These are phyloP conservation scores for Uloborus plumipes DNA, from an alignment of 2,888 invertebrate species.

Conservation along the genomic window DNA sequence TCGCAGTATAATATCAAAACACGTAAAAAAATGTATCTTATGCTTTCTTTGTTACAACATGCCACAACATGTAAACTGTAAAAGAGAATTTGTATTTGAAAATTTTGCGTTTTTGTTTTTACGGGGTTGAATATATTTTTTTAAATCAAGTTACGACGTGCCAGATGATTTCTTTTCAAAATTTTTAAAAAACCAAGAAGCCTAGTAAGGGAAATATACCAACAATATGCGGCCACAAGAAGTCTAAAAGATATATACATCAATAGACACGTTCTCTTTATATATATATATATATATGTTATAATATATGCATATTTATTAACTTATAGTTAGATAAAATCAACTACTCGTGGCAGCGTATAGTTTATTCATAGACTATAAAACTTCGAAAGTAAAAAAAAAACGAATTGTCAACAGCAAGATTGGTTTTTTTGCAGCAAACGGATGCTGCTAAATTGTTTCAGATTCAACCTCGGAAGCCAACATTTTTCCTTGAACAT, in stretches of 20 bases:
- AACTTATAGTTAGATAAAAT: constrained; percentile 61
- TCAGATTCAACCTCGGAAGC: constrained; percentile 50
- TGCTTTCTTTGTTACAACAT: constrained; percentile 48
- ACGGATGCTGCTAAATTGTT: constrained; percentile 37
- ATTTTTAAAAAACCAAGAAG: constrained; percentile 45
- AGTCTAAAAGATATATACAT: constrained; percentile 60
- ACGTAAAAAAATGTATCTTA: constrained; percentile 60
- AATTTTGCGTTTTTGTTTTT: constrained; percentile 23
- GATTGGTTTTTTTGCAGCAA: constrained; percentile 30
- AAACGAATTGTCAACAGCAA: constrained; percentile 60
- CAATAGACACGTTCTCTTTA: constrained; percentile 47
- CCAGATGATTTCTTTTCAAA: constrained; percentile 48
- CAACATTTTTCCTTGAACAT: constrained; percentile 51
- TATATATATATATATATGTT: constrained; percentile 48
- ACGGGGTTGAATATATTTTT: constrained; percentile 21
- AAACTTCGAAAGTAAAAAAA: constrained; percentile 49
- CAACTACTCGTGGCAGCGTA: constrained; percentile 56
- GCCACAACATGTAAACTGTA: constrained; percentile 52
- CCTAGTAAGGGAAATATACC: constrained; percentile 27
- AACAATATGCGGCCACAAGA: constrained; percentile 24
- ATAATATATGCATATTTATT: constrained; percentile 54
- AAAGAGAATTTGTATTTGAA: constrained; percentile 46
- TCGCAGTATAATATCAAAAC: constrained; percentile 57
- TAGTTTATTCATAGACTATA: constrained; percentile 52
- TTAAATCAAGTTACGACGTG: constrained; percentile 35